Evolutionary conservation across 2,888 invertebrate species (phyloP).

Genomic region (Leptinotarsa tumamoca): DNA sequence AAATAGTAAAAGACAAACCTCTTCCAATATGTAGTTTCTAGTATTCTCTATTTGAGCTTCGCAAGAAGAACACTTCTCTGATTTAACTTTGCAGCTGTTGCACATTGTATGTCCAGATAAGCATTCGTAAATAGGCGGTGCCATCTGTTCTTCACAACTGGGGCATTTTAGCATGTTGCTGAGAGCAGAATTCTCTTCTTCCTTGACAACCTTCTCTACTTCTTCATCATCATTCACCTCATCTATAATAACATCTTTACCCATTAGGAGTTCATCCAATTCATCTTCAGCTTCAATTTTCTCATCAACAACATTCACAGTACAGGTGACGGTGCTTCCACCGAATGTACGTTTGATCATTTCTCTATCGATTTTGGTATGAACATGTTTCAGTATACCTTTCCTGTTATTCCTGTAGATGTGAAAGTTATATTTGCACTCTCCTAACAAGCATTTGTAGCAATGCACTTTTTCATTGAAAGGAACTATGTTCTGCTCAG

Average conservation of each 20-base stretch:
- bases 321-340: constrained; percentile 22
- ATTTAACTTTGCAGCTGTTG: constrained; percentile 39
- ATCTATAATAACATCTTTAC: constrained; percentile 42
- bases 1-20: constrained; percentile 21
- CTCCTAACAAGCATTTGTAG: constrained; percentile 42
- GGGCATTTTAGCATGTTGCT: constrained; percentile 40
- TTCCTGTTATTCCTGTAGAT: constrained; percentile 33
- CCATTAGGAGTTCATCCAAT: constrained; percentile 36
- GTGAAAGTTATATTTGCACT: constrained; percentile 38
- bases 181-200: constrained; percentile 28
- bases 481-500: constrained; percentile 32
- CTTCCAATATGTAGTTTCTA: constrained; percentile 43
- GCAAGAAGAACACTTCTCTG: constrained; percentile 38
- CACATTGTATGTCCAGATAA: constrained; percentile 42
- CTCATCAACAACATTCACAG: constrained; percentile 38
- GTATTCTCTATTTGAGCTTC: constrained; percentile 40
- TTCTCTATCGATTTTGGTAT: constrained; percentile 36
- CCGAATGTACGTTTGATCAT: constrained; percentile 35
- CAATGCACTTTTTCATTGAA: constrained; percentile 40
- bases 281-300: constrained; percentile 37
- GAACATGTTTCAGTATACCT: constrained; percentile 38
- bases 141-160: constrained; percentile 33
- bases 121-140: constrained; percentile 43
- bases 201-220: constrained; percentile 30
- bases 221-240: constrained; percentile 41